phyloP scores from a whole-genome alignment of 2,113 vertebrate species.

The Tamias sibiricus region DNA sequence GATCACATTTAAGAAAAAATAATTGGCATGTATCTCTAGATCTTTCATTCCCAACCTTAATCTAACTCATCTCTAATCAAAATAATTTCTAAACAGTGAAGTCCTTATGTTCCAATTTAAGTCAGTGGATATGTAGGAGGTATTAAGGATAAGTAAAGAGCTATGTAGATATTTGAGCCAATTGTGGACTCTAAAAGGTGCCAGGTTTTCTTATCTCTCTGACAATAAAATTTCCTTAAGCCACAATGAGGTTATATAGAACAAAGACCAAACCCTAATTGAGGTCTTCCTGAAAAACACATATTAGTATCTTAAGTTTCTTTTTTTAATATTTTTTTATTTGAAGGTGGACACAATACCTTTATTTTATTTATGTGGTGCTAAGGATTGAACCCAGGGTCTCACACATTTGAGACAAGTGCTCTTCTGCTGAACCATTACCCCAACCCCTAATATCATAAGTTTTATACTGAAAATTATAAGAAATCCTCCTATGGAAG shows the following conservation, averaged over 20 bases:
- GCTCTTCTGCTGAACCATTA: too few relatives aligned
- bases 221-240: slow-evolving; percentile 67
- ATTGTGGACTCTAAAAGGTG: not conserved
- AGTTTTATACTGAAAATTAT: slow-evolving; percentile 78
- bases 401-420: too few relatives aligned
- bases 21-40: not conserved
- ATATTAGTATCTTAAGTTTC: slow-evolving; percentile 75
- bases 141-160: slow-evolving; percentile 14
- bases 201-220: not conserved
- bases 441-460: slow-evolving; percentile 74
- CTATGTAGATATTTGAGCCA: slow-evolving; percentile 43
- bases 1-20: not conserved
- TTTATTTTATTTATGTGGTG: too few relatives aligned
- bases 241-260: slow-evolving; percentile 65
- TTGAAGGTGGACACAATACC: too few relatives aligned
- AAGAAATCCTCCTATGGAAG: slow-evolving; percentile 80
- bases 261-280: slow-evolving; percentile 38
- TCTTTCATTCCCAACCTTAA: not conserved
- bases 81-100: slow-evolving; percentile 42
- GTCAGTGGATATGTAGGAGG: slow-evolving; percentile 22
- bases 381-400: too few relatives aligned
- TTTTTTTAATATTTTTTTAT: too few relatives aligned
- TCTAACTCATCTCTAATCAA: slow-evolving; percentile 45
- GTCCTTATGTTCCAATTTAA: slow-evolving; percentile 25
- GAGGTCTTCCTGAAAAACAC: slow-evolving; percentile 60